phyloP scores from a whole-genome alignment of 2,888 invertebrate genomes.

The Chalcis sispes region DNA sequence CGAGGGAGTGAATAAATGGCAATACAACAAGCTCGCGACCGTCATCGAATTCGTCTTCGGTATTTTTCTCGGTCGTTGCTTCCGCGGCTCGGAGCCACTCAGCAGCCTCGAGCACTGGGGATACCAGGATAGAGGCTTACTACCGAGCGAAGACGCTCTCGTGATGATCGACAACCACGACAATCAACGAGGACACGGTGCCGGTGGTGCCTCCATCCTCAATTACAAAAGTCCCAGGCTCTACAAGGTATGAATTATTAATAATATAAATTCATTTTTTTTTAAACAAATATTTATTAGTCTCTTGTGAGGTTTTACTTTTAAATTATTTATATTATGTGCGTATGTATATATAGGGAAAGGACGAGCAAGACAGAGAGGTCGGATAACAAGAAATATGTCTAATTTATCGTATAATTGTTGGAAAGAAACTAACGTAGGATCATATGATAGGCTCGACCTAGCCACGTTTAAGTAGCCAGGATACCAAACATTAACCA shows the following conservation, averaged over 20 bases:
- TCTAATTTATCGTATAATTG: no score
- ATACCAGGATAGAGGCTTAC: constrained; percentile 66
- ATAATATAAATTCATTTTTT: neutral
- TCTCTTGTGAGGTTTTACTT: no score
- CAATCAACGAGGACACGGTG: constrained; percentile 78
- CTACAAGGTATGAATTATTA: constrained; percentile 71
- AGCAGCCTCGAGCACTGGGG: constrained; percentile 66
- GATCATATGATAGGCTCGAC: no score
- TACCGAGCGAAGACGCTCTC: constrained; percentile 74
- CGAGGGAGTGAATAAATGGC: constrained; percentile 74
- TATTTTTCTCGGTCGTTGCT: constrained; percentile 68
- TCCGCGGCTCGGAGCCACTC: constrained; percentile 69
- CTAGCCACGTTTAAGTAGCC: no score
- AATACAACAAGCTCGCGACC: constrained; percentile 76
- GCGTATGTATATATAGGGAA: no score
- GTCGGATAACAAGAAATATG: no score
- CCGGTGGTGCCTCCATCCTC: constrained; percentile 71
- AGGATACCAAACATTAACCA: no score
- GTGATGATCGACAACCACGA: constrained; percentile 82
- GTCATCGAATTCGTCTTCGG: constrained; percentile 87
- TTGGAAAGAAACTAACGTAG: no score
- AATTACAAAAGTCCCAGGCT: constrained; percentile 71
- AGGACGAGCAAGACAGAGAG: no score
- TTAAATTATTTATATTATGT: no score
- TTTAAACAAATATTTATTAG: no score